Base-by-base conservation (phyloP, 2,888 invertebrate genomes). In the Volucella bombylans region DNA sequence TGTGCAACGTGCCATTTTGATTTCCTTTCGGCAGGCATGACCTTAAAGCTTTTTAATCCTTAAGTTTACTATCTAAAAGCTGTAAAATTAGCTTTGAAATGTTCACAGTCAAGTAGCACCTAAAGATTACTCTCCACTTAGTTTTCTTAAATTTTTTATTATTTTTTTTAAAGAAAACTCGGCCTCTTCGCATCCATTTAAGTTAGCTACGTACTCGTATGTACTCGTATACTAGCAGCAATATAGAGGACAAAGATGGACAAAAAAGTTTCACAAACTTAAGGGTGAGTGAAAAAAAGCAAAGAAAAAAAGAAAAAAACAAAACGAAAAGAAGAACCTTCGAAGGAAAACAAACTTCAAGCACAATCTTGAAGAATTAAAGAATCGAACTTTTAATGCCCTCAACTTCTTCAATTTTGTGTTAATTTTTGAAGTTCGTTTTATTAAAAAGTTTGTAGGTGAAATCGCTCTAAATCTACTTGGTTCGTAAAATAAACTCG, bases 81-180 rank as follows among this genome's bases (percentile, higher is more conserved):
- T 83, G 80, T 83, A 83, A 83, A 83, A 83, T 83, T 83, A 83
- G 83, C 83, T 83, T 79, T 79, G 83, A 83, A 82, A 80, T 79
- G 73, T 61, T 69, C 45, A 68, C 82, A 83, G 69, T 74, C 82
- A 83, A 83, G 82, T 79, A 74, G 79, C 64, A 79, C 79, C 73
- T 83, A 65, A 83, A 74, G 83, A 83, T 83, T 79, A 69, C 73
- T 79, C 73, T 74, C 52, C 83, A 69, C 59, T 79, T 79, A 64
- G 61, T 78, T 73, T 68, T 50, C 52, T 68, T 73, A 59, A 47
- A 62, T 65, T 54, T 68, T 47, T 54, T 68, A 68, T 57, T 11
- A 23, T 43, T 73, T 57, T 11, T 23, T 15, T 12, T 15, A 4
- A 62, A 41, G 62, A 69, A 68, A 54, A 68, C 54, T 41, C 55